Evolutionary conservation across 1,140 invertebrate species (phyloP).

Genomic region (Diploscapter pachys): DNA sequence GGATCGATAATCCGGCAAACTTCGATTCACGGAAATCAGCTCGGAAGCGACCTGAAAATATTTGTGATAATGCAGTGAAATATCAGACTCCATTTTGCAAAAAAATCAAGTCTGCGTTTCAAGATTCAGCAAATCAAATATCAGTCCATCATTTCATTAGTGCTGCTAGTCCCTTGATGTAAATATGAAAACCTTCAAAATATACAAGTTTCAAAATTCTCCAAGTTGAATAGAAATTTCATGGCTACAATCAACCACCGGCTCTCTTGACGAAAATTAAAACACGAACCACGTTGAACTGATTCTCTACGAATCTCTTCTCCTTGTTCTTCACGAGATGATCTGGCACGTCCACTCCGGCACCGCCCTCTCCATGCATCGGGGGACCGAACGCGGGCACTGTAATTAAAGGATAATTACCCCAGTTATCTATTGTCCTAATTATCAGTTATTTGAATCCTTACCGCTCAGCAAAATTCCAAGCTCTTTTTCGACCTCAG

Average conservation of each 20-base stretch:
- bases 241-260: not conserved
- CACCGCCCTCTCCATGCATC: constrained; percentile 33
- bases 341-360: constrained; percentile 27
- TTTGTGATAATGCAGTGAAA: not conserved
- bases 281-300: constrained; percentile 37
- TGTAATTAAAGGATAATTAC: constrained; percentile 23
- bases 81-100: not conserved
- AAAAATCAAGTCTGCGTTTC: not conserved
- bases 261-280: not conserved
- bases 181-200: not conserved
- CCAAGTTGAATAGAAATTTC: no score
- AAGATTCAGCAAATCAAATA: no score
- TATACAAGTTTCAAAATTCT: no score
- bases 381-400: constrained; percentile 26
- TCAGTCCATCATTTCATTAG: no score
- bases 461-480: constrained; percentile 29
- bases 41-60: constrained; percentile 31
- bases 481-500: constrained; percentile 21
- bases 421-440: not conserved
- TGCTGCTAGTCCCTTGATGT: no score
- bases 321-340: constrained; percentile 27
- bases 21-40: constrained; percentile 39
- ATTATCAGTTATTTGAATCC: not conserved
- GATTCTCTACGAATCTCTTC: constrained; percentile 39
- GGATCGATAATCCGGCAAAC: constrained; percentile 37